Evolutionary conservation across 1,140 invertebrate genomes (phyloP).

Genomic region (Brachionus manjavacas): DNA sequence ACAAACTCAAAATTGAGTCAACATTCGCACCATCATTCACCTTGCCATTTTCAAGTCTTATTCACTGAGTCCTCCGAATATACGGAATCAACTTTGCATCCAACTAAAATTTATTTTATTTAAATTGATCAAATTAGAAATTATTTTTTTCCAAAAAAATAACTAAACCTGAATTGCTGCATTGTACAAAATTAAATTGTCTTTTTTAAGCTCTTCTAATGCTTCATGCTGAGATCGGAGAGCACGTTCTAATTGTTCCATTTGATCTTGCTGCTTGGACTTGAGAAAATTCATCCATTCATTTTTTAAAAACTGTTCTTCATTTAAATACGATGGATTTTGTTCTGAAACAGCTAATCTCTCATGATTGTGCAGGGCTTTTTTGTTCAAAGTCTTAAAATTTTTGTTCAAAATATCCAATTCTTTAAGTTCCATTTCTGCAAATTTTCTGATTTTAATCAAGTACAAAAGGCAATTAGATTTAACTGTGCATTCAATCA

Average conservation of each 20-base stretch:
- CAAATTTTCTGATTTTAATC: not conserved
- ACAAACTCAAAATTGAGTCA: not conserved
- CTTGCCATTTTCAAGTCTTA: not conserved
- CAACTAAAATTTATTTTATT: not conserved
- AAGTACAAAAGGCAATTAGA: not conserved
- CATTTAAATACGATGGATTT: not conserved
- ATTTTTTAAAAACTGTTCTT: constrained; percentile 19
- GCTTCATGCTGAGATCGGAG: constrained; percentile 20
- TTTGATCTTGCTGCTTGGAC: not conserved
- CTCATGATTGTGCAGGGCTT: not conserved
- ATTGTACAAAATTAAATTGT: constrained; percentile 8
- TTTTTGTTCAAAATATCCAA: not conserved
- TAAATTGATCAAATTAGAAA: not conserved
- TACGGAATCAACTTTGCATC: not conserved
- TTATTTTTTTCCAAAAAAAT: not conserved
- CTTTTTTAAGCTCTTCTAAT: constrained; percentile 23
- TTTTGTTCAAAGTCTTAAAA: not conserved
- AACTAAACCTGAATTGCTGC: constrained; percentile 23
- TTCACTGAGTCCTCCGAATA: not conserved
- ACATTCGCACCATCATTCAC: not conserved
- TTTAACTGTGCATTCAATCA: not conserved
- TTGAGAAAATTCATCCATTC: constrained; percentile 21
- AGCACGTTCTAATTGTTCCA: not conserved
- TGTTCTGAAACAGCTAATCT: not conserved
- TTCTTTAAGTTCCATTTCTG: not conserved